Percentiles rank a stretch among this genome's conserved stretches.
Evolutionary conservation across 2,797 vertebrate species (phyloP).

Genomic region (Monodelphis domestica): DNA sequence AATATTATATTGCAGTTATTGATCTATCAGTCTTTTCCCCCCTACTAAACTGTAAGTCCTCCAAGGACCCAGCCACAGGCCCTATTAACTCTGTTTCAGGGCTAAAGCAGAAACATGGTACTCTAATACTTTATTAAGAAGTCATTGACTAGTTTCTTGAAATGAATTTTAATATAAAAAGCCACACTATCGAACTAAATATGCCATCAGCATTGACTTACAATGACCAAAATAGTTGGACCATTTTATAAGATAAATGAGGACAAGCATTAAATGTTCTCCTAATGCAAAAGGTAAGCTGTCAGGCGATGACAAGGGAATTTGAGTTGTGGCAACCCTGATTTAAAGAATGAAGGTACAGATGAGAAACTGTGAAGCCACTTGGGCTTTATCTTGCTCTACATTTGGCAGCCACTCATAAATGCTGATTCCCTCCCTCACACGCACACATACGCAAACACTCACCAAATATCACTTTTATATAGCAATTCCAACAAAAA

Average conservation of each 20-base stretch:
- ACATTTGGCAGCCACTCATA: slow-evolving; percentile 47
- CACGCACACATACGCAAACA: not conserved
- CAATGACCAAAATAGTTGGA: slow-evolving; percentile 27
- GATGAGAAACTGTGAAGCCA: slow-evolving; percentile 55
- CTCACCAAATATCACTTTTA: slow-evolving; percentile 73
- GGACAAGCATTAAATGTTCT: slow-evolving; percentile 4
- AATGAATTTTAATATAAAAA: slow-evolving; percentile 34
- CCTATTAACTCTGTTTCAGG: not conserved
- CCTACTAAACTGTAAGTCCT: not conserved
- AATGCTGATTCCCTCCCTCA: not conserved
- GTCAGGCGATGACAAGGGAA: slow-evolving; percentile 45
- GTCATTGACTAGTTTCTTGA: not conserved
- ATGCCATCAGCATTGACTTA: not conserved
- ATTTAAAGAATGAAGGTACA: slow-evolving; percentile 39
- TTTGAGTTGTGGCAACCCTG: slow-evolving; percentile 44
- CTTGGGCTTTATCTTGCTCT: slow-evolving; percentile 43
- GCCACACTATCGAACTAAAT: not conserved
- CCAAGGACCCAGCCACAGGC: not conserved
- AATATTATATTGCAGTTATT: not conserved
- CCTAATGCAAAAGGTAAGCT: slow-evolving; percentile 45
- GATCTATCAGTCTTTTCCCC: not conserved
- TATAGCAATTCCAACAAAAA: slow-evolving; percentile 52
- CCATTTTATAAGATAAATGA: slow-evolving; percentile 52
- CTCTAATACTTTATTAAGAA: not conserved
- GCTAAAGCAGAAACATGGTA: not conserved